Evolutionary conservation across 2,888 invertebrate genomes (phyloP).

Genomic region (Campaea margaritaria): DNA sequence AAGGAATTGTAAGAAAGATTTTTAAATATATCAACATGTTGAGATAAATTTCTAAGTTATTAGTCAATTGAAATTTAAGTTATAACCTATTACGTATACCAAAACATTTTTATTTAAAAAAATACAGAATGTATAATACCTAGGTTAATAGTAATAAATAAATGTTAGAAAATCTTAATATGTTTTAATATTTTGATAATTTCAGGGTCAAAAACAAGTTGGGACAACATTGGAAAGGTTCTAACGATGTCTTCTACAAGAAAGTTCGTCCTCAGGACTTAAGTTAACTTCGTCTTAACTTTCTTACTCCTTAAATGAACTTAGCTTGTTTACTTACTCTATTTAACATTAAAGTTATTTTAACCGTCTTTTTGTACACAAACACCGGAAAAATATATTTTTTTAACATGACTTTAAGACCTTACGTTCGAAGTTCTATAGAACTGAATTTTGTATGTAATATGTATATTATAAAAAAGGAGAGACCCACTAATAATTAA

Average conservation of each 20-base stretch:
- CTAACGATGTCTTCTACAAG: constrained; percentile 65
- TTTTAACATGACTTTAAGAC: neutral
- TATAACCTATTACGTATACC: too few species aligned
- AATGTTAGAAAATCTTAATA: constrained; percentile 4
- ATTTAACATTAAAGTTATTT: neutral
- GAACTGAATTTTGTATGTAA: too few species aligned
- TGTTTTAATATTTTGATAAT: constrained; percentile 12
- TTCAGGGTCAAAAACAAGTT: constrained; percentile 50
- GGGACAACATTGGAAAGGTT: constrained; percentile 60
- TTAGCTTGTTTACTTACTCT: constrained; percentile 29
- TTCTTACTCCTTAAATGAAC: constrained; percentile 48
- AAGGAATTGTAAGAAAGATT: neutral
- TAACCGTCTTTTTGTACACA: neutral
- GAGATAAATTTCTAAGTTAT: too few species aligned
- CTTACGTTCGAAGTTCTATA: too few species aligned
- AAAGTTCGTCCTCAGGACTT: constrained; percentile 55
- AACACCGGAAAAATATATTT: neutral
- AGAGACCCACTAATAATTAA: too few species aligned
- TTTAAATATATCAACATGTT: too few species aligned
- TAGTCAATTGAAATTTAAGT: too few species aligned
- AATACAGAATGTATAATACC: neutral
- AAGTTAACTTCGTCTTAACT: constrained; percentile 57
- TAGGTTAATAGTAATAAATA: neutral
- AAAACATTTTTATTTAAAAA: too few species aligned
- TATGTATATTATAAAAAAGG: too few species aligned